A percentile compares a stretch with the other conserved stretches of the same genome.
Conservation (phyloP, 2,888 invertebrate genomes). For the Nephrotoma flavescens region DNA sequence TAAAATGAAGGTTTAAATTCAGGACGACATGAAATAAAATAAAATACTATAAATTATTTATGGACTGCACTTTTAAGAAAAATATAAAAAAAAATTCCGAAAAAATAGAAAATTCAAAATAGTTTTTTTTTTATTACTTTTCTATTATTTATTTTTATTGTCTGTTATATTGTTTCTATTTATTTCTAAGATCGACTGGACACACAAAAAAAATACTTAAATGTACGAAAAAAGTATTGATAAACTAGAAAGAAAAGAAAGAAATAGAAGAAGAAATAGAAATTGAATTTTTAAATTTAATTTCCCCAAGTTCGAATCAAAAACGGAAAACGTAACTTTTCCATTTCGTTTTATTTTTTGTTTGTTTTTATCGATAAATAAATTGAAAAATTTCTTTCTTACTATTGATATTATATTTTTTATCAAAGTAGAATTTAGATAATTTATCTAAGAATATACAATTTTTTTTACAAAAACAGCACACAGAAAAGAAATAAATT, state of each 20-base stretch:
- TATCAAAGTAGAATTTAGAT: neutral
- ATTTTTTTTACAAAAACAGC: neutral
- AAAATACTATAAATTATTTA: neutral
- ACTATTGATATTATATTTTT: neutral
- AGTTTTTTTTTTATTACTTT: neutral
- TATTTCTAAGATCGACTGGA: neutral
- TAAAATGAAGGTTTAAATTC: neutral
- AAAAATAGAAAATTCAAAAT: neutral
- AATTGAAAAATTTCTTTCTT: neutral
- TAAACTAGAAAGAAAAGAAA: no score
- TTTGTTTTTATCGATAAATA: neutral
- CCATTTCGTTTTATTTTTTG: neutral
- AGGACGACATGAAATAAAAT: neutral
- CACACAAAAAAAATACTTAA: neutral
- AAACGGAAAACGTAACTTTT: neutral
- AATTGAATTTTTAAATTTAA: neutral
- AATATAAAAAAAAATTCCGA: neutral
- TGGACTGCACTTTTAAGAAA: neutral
- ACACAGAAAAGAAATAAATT: neutral
- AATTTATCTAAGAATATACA: neutral
- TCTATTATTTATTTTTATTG: neutral
- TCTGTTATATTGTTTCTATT: neutral
- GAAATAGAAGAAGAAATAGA: no score
- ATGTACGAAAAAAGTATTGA: neutral
- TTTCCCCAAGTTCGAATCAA: neutral